A percentile compares a stretch with the other conserved stretches of the same genome.
These are phyloP conservation scores for Sebastes iracundus DNA, from an alignment of 2,797 vertebrate genomes.

Conservation along the genomic window DNA sequence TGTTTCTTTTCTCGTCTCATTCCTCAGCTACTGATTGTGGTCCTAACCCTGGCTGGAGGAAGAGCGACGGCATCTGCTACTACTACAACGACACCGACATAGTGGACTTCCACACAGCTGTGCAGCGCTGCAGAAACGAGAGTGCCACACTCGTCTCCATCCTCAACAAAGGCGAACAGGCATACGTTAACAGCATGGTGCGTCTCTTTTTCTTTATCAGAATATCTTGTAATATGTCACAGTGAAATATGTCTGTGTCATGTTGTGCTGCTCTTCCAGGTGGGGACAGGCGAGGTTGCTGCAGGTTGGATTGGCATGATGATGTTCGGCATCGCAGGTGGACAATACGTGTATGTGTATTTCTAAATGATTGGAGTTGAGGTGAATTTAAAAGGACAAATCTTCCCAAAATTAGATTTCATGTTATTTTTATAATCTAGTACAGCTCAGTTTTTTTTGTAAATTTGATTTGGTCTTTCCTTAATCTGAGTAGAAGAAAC, in stretches of 20 bases:
- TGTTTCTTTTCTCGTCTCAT: background rate
- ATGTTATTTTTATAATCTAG: background rate
- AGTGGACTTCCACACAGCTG: conserved; percentile 78
- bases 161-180: conserved; percentile 73
- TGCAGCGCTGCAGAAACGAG: conserved; percentile 68
- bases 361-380: background rate
- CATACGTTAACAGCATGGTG: conserved; percentile 81
- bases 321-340: conserved; percentile 68
- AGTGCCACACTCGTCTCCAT: conserved; percentile 80
- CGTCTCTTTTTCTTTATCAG: background rate
- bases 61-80: conserved; percentile 81
- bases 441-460: background rate
- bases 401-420: background rate
- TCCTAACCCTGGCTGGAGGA: conserved; percentile 81
- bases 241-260: background rate
- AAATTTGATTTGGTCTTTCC: background rate
- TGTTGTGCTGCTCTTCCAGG: conserved; percentile 59
- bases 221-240: background rate
- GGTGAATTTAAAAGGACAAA: background rate
- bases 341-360: conserved; percentile 75
- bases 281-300: conserved; percentile 77
- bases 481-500: background rate
- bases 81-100: conserved; percentile 85
- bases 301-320: conserved; percentile 82
- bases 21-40: conserved; percentile 82